Conservation (phyloP, 2,797 vertebrate species). For the Scomberomorus guttatus region DNA sequence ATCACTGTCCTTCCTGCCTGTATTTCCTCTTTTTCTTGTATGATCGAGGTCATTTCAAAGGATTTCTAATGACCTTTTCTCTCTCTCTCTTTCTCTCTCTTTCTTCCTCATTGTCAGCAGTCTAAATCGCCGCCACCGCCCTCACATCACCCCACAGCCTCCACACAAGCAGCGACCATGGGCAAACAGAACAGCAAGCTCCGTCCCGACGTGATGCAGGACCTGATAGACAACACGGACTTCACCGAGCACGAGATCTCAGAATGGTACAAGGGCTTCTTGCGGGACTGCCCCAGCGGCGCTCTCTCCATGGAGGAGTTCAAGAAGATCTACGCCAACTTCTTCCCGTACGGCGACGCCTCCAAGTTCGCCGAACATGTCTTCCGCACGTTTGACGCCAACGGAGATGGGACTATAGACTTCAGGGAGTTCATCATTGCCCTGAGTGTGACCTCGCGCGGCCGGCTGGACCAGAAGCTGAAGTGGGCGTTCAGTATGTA, state of each 20-base stretch:
- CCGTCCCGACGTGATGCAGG: constrained; percentile 98
- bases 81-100: constrained; percentile 26
- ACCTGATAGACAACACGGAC: constrained; percentile 98
- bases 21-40: not conserved
- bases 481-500: constrained; percentile 99
- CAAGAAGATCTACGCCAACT: constrained; percentile 99
- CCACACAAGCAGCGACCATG: constrained; percentile 84
- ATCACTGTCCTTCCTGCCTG: not conserved
- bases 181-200: constrained; percentile 99
- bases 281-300: constrained; percentile 98
- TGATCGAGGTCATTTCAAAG: constrained; percentile 14
- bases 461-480: constrained; percentile 98
- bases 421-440: constrained; percentile 99
- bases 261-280: constrained; percentile 99
- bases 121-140: constrained; percentile 41
- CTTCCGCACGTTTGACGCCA: constrained; percentile 98
- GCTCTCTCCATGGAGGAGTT: constrained; percentile 98
- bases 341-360: constrained; percentile 98
- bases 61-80: constrained; percentile 31
- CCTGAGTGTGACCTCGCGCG: constrained; percentile 95
- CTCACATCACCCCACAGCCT: constrained; percentile 55
- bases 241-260: constrained; percentile 98
- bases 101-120: constrained; percentile 26
- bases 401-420: constrained; percentile 97
- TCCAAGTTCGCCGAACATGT: constrained; percentile 99